phyloP scores from a whole-genome alignment of 2,797 vertebrate species.

The Sibirionetta formosa region DNA sequence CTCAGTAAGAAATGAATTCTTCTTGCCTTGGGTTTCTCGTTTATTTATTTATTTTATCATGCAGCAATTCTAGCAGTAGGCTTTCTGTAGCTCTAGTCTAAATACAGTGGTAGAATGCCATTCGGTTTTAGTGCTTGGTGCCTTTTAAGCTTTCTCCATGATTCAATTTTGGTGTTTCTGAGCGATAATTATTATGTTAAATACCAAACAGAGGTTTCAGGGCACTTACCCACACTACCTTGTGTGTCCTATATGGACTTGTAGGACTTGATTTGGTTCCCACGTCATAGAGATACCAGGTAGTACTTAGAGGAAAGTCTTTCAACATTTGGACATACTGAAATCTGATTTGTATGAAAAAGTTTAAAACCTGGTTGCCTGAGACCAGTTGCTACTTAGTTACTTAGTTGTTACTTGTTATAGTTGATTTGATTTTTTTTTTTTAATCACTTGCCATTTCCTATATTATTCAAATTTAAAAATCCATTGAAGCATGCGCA shows the following conservation, averaged over 20 bases:
- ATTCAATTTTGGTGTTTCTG: neutral
- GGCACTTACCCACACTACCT: neutral
- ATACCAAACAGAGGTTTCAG: neutral
- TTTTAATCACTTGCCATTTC: neutral
- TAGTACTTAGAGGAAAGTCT: neutral
- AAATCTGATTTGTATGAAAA: neutral
- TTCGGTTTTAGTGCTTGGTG: neutral
- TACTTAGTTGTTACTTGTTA: too few species aligned
- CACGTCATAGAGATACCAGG: neutral
- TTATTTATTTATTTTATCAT: neutral
- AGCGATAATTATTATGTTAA: neutral
- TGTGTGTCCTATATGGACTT: neutral
- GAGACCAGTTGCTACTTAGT: neutral
- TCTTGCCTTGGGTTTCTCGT: neutral
- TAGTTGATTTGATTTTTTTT: neutral
- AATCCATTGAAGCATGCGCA: neutral
- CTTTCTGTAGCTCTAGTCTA: neutral
- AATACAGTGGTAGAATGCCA: neutral
- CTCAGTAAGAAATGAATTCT: neutral
- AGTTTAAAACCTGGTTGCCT: neutral
- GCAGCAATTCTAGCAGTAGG: neutral
- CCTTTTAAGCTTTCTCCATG: neutral
- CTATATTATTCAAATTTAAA: neutral
- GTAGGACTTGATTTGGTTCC: neutral
- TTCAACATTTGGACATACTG: neutral